Percentiles rank a stretch among this genome's conserved stretches.
Evolutionary conservation across 1,140 invertebrate genomes (phyloP).

Genomic region (Wasmannia auropunctata): DNA sequence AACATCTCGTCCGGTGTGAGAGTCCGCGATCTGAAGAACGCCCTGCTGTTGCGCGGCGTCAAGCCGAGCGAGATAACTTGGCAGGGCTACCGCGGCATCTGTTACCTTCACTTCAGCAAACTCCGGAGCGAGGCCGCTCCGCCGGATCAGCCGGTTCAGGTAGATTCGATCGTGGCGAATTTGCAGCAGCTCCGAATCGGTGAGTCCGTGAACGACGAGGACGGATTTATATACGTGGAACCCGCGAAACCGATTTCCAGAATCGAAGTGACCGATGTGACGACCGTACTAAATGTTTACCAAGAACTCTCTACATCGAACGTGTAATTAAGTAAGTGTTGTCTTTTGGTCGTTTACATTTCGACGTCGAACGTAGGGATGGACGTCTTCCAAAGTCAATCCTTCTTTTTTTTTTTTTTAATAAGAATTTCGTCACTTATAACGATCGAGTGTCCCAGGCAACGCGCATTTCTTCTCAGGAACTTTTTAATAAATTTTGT

Average conservation of each 20-base stretch:
- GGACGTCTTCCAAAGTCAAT: neutral
- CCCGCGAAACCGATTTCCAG: constrained; percentile 84
- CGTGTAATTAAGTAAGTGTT: neutral
- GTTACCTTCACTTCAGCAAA: constrained; percentile 89
- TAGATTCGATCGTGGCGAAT: constrained; percentile 86
- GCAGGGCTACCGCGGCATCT: constrained; percentile 88
- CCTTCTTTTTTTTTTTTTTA: too few species aligned
- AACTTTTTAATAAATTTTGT: neutral
- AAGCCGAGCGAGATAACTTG: constrained; percentile 89
- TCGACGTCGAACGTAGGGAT: neutral
- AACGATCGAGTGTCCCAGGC: neutral
- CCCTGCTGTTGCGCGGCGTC: constrained; percentile 87
- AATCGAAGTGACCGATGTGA: constrained; percentile 85
- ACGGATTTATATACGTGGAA: constrained; percentile 81
- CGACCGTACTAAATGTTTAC: constrained; percentile 80
- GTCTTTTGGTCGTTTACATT: constrained; percentile 4
- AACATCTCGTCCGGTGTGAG: constrained; percentile 88
- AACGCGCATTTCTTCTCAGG: neutral
- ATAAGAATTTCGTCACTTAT: neutral
- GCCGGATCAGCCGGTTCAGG: constrained; percentile 80
- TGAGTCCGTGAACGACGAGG: constrained; percentile 74
- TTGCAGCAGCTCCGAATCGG: constrained; percentile 85
- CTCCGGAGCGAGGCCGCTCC: constrained; percentile 79
- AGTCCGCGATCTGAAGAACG: constrained; percentile 88
- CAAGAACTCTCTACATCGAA: neutral